Percentiles rank a stretch among this genome's conserved stretches.
These are phyloP conservation scores for Empidonax traillii DNA, from an alignment of 2,113 vertebrate genomes.

Conservation along the genomic window DNA sequence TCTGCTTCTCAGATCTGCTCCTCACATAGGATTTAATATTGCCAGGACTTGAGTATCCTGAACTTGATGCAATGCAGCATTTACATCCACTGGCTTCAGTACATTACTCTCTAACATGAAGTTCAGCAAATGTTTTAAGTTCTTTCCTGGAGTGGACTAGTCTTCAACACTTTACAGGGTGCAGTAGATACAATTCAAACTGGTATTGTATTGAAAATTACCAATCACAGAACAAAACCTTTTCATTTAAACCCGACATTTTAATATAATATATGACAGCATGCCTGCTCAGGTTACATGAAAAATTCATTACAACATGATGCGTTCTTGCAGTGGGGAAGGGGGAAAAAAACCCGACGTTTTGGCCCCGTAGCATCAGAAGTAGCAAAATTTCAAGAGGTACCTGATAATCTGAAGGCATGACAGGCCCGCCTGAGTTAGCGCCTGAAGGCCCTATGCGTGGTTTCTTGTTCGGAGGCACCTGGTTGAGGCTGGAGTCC, in stretches of 20 bases:
- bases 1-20: background rate
- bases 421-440: constrained; percentile 87
- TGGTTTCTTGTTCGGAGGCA: constrained; percentile 93
- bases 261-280: background rate
- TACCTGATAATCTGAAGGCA: constrained; percentile 97
- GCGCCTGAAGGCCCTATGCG: constrained; percentile 89
- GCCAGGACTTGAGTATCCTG: background rate
- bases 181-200: background rate
- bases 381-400: background rate
- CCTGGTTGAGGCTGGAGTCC: constrained; percentile 86
- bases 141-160: background rate
- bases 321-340: background rate
- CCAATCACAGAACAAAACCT: background rate
- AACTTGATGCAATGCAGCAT: background rate
- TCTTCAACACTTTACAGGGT: background rate
- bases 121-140: background rate
- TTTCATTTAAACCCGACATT: background rate
- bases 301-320: background rate
- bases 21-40: background rate
- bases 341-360: accelerated
- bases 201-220: background rate
- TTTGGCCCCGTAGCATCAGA: background rate
- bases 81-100: background rate
- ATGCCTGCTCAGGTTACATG: background rate
- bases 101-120: background rate